Conservation (phyloP, 2,888 invertebrate species). For the Dexiosoma caninum region DNA sequence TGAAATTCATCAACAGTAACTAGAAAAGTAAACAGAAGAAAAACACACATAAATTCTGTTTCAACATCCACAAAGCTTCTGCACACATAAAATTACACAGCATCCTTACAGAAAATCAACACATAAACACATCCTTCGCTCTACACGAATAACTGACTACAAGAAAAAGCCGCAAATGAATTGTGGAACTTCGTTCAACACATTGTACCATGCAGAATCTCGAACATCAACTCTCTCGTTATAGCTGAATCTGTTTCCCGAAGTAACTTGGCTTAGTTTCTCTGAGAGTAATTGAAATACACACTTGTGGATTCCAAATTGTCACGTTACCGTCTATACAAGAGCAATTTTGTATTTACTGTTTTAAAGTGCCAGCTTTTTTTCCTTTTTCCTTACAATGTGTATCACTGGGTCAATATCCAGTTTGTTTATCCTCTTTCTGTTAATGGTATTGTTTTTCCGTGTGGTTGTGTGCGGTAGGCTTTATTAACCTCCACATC, state of each 20-base stretch:
- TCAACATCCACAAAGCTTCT: constrained; percentile 37
- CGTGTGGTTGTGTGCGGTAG: constrained; percentile 29
- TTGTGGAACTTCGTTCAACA: constrained; percentile 64
- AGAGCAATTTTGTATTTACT: constrained; percentile 17
- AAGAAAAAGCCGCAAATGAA: constrained; percentile 63
- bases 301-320: constrained; percentile 47
- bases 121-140: neutral
- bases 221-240: neutral
- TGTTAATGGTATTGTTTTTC: neutral
- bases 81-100: constrained; percentile 6
- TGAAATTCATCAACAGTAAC: constrained; percentile 68
- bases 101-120: constrained; percentile 7
- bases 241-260: constrained; percentile 16
- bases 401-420: constrained; percentile 74
- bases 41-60: constrained; percentile 40
- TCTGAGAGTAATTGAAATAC: neutral
- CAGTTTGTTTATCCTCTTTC: constrained; percentile 65
- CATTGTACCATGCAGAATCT: neutral
- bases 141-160: neutral
- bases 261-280: neutral
- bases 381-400: constrained; percentile 64
- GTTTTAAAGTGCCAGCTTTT: constrained; percentile 41
- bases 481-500: constrained; percentile 41
- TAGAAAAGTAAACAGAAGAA: constrained; percentile 44
- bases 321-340: constrained; percentile 37